These are phyloP conservation scores for Mayetiola destructor DNA, from an alignment of 2,888 invertebrate genomes.

Conservation along the genomic window DNA sequence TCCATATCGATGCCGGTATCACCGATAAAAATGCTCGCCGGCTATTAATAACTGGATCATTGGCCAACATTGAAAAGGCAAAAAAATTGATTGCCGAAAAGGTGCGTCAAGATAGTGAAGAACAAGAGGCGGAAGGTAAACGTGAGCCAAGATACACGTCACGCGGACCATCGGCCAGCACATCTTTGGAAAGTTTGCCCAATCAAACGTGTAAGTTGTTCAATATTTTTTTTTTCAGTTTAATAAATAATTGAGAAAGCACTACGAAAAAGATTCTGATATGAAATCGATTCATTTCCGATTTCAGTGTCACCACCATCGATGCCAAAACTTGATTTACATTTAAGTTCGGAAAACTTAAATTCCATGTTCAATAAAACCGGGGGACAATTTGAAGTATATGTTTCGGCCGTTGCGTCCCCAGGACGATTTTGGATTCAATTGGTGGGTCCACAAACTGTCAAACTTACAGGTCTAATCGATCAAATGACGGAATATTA, in stretches of 20 bases:
- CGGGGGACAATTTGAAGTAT: constrained; percentile 62
- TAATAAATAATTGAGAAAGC: no score
- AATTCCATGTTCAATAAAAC: background rate
- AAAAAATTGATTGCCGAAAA: constrained; percentile 54
- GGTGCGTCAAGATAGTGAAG: constrained; percentile 42
- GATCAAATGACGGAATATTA: constrained; percentile 75
- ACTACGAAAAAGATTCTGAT: no score
- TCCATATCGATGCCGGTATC: constrained; percentile 41
- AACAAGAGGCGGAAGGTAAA: constrained; percentile 36
- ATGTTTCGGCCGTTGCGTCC: constrained; percentile 69
- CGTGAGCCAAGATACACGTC: constrained; percentile 39
- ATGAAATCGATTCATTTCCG: no score
- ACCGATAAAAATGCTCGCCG: constrained; percentile 27
- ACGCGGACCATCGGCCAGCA: constrained; percentile 21
- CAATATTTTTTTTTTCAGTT: no score
- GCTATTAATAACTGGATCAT: constrained; percentile 47
- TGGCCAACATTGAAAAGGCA: constrained; percentile 59
- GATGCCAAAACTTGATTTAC: constrained; percentile 5
- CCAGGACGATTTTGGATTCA: constrained; percentile 80
- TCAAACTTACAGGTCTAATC: constrained; percentile 64
- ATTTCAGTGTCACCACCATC: constrained; percentile 23
- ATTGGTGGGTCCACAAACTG: constrained; percentile 56
- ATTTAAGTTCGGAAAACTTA: background rate
- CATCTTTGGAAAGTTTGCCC: constrained; percentile 1
- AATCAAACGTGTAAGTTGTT: constrained; percentile 8